phyloP scores from a whole-genome alignment of 2,113 vertebrate species.

The Xenus cinereus region DNA sequence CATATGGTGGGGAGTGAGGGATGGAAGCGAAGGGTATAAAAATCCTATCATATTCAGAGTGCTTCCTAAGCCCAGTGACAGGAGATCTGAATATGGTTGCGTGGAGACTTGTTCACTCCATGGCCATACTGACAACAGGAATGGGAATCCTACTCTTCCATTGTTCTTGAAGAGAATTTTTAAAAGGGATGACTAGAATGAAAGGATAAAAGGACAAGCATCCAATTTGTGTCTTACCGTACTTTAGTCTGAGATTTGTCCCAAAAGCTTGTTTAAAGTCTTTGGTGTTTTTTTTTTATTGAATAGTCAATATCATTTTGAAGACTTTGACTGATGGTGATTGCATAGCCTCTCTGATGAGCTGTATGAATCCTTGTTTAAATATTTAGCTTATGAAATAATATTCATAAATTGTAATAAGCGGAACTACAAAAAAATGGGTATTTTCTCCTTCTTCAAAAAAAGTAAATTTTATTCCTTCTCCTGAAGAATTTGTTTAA shows the following conservation, averaged over 20 bases:
- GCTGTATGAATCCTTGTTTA: neutral
- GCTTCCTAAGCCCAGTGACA: neutral
- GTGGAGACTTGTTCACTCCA: neutral
- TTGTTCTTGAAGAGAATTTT: neutral
- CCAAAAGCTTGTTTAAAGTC: neutral
- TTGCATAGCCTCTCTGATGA: neutral
- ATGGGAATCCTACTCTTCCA: neutral
- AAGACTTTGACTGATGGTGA: neutral
- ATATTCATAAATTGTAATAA: neutral
- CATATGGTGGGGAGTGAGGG: accelerated
- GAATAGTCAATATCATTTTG: neutral
- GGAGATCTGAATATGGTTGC: neutral
- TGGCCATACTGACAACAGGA: neutral
- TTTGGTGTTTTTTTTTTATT: neutral
- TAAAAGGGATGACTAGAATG: neutral
- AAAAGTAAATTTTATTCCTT: neutral
- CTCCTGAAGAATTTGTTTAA: neutral
- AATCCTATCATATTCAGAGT: neutral
- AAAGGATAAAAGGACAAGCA: neutral
- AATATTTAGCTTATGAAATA: neutral
- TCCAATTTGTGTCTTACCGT: neutral
- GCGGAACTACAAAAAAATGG: neutral
- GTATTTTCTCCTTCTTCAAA: neutral
- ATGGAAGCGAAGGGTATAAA: neutral
- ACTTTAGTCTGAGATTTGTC: neutral